phyloP scores from a whole-genome alignment of 2,797 vertebrate genomes.

The Hippocampus kuda region DNA sequence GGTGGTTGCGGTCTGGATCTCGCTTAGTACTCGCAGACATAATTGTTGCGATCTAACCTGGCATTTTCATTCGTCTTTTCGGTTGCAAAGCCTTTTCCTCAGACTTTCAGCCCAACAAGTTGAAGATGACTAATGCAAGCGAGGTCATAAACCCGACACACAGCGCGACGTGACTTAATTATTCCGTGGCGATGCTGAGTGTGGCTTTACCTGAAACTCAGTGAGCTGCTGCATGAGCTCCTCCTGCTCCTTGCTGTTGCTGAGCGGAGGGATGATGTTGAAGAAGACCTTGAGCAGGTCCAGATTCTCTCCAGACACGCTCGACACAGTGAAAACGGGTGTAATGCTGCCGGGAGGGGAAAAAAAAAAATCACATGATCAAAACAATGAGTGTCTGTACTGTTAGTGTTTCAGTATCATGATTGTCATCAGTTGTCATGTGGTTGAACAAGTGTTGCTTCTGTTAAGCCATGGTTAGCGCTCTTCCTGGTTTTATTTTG shows the following conservation, averaged over 20 bases:
- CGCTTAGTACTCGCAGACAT: too few relatives aligned
- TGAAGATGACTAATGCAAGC: too few relatives aligned
- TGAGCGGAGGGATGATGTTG: slow-evolving; percentile 94
- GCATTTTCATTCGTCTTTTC: too few relatives aligned
- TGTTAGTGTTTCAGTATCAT: not conserved
- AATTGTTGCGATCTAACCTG: too few relatives aligned
- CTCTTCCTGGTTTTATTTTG: not conserved
- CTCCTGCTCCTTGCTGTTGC: slow-evolving; percentile 96
- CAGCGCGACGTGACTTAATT: too few relatives aligned
- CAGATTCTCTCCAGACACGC: slow-evolving; percentile 88
- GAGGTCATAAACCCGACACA: too few relatives aligned
- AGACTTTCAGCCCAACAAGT: not conserved
- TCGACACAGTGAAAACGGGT: slow-evolving; percentile 93
- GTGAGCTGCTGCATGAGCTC: slow-evolving; percentile 97
- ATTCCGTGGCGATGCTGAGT: not conserved
- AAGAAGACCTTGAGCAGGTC: slow-evolving; percentile 94
- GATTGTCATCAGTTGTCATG: not conserved
- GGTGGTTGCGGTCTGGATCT: too few relatives aligned
- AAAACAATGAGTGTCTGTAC: not conserved
- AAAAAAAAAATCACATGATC: not conserved
- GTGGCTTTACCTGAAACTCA: slow-evolving; percentile 83
- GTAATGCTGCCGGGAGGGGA: slow-evolving; percentile 73
- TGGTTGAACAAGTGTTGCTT: not conserved
- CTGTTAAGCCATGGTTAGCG: not conserved
- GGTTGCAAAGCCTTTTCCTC: too few relatives aligned